Evolutionary conservation across 2,888 invertebrate genomes (phyloP).

Genomic region (Lasius fuliginosus): DNA sequence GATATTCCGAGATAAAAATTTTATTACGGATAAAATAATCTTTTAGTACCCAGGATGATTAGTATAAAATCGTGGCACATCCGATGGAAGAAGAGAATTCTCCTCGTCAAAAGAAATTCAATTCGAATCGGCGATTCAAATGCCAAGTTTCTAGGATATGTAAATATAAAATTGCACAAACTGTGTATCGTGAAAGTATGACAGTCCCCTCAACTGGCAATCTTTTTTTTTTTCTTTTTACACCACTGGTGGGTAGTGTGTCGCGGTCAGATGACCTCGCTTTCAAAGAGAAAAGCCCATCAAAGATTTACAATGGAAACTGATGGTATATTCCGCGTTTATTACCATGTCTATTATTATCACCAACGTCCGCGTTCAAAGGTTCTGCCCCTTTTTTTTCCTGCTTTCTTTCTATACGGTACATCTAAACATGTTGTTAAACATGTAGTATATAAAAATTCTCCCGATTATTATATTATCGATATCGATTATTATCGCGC

Average conservation of each 20-base stretch:
- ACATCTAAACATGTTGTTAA: neutral
- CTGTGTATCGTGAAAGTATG: conserved; percentile 31
- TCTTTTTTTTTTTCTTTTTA: conserved; percentile 17
- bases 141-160: neutral
- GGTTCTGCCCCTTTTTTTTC: neutral
- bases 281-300: conserved; percentile 58
- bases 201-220: conserved; percentile 17
- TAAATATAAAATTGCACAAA: conserved; percentile 34
- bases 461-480: neutral
- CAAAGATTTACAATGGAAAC: conserved; percentile 75
- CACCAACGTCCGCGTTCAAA: conserved; percentile 8
- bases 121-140: neutral
- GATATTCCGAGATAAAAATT: neutral
- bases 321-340: conserved; percentile 63
- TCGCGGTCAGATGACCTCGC: conserved; percentile 38
- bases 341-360: conserved; percentile 18
- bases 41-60: neutral
- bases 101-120: neutral
- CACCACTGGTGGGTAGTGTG: neutral
- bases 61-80: neutral
- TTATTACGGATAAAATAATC: neutral
- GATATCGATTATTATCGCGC: neutral
- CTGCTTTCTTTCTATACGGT: neutral
- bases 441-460: neutral
- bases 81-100: neutral